Evolutionary conservation across 2,113 vertebrate species (phyloP).

Genomic region (Poeciliopsis occidentalis): DNA sequence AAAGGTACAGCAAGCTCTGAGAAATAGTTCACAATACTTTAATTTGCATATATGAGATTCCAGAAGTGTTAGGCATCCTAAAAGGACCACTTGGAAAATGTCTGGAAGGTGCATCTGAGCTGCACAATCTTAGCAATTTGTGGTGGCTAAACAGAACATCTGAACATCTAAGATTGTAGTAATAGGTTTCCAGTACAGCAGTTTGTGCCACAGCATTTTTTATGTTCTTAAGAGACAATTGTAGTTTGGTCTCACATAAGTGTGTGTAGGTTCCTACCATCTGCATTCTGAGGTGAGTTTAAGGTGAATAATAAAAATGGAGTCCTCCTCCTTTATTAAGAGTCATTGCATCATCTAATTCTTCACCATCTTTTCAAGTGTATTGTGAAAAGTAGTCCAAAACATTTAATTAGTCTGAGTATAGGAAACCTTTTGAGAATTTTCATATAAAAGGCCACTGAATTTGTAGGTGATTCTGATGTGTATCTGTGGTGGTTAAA

Average conservation of each 20-base stretch:
- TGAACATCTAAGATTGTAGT: neutral
- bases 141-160: conserved; percentile 10
- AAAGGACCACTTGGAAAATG: neutral
- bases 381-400: too few species aligned
- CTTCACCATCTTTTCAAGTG: neutral
- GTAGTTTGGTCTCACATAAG: neutral
- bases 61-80: neutral
- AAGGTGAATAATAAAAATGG: neutral
- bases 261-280: neutral
- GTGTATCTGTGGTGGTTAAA: neutral
- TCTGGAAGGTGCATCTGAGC: neutral
- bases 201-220: neutral
- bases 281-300: neutral
- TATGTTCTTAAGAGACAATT: neutral
- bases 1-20: neutral
- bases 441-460: too few species aligned
- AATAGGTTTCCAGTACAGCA: neutral
- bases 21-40: neutral
- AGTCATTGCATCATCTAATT: conserved; percentile 9
- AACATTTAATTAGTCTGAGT: too few species aligned
- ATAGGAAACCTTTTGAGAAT: too few species aligned
- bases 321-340: neutral
- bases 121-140: conserved; percentile 1
- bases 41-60: neutral
- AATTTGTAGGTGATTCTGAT: neutral